These are phyloP conservation scores for Lordiphosa stackelbergi DNA, from an alignment of 1,140 invertebrate species.

Conservation along the genomic window DNA sequence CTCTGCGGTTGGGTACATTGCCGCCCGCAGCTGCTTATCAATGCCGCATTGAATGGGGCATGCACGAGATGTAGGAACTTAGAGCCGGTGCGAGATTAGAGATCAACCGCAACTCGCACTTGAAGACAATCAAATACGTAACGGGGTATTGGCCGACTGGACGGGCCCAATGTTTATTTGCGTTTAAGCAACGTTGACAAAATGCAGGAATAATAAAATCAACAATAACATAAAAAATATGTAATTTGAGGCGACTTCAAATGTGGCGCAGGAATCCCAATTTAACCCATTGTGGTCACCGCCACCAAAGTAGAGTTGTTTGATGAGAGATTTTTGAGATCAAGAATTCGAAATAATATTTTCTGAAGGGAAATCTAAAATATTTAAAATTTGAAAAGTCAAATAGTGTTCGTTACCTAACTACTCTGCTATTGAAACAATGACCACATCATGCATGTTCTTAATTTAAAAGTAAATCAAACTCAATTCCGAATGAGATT, in stretches of 20 bases:
- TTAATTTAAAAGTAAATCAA: too few species aligned
- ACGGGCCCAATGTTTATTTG: conserved; percentile 34
- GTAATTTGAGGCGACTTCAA: conserved; percentile 45
- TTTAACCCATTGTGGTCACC: too few species aligned
- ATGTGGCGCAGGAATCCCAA: conserved; percentile 7
- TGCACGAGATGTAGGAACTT: conserved; percentile 1
- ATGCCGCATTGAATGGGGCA: conserved; percentile 20
- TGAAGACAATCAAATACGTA: conserved; percentile 18
- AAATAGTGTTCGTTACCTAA: too few species aligned
- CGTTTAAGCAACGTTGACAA: conserved; percentile 37
- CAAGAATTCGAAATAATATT: too few species aligned
- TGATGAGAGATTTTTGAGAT: too few species aligned
- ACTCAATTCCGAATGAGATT: too few species aligned
- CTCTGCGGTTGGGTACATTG: conserved; percentile 28
- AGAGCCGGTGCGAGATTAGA: conserved; percentile 6
- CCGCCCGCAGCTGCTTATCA: conserved; percentile 27
- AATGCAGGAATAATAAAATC: conserved; percentile 24
- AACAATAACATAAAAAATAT: conserved; percentile 24
- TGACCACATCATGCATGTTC: too few species aligned
- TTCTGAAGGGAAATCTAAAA: too few species aligned
- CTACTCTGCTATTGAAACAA: too few species aligned
- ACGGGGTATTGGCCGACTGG: conserved; percentile 18
- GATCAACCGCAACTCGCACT: conserved; percentile 44
- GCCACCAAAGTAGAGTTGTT: too few species aligned
- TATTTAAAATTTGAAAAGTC: too few species aligned